Evolutionary conservation across 2,888 invertebrate genomes (phyloP), one percentile per base, ranked within the genome.

Genomic region (Chrysomela aeneicollis): DNA sequence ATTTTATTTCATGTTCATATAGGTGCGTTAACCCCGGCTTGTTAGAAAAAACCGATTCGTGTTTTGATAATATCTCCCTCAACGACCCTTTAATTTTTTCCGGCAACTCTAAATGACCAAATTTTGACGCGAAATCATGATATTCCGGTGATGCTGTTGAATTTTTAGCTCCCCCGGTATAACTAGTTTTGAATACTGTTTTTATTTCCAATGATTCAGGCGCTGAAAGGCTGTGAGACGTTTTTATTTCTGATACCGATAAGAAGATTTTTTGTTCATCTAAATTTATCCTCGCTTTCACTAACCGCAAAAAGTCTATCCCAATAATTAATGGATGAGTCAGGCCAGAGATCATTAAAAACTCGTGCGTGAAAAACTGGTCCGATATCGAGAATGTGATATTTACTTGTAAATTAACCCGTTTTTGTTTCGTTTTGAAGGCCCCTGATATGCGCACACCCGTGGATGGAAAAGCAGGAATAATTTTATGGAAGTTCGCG

Each of bases 401-500:
- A 17, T 17, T 49, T 9, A 17, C 49, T 49, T 49, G 49, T 49
- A 49, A 17, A 3, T 49, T 9, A 17, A 17, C 49, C 2, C 32
- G 19, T n/a, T 35, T 26, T 52, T 53, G 30, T 52, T 60, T 60
- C 12, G 35, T 6, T 52, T 52, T 52, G 53, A 54, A 26, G 12
- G 60, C 60, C 30, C 60, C 60, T 17, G 53, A 30, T 30, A 60
- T 49, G n/a, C 55, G 35, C 12, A 55, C 37, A 15, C 55, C 55
- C 9, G 15, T 37, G 35, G 12, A 30, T 2, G 55, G 55, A 35
- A 55, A 55, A 2, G 12, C 4, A 2, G 37, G 55, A 15, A 55
- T 55, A 12, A 12, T 21, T 15, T 55, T 18, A 55, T 55, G 37
- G 17, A 49, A 49, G 3, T 49, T 17, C 3, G 18, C 2, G 17